Evolutionary conservation across 2,113 vertebrate genomes (phyloP), one percentile per base, ranked within the genome.

Genomic region (Zosterops hypoxanthus): DNA sequence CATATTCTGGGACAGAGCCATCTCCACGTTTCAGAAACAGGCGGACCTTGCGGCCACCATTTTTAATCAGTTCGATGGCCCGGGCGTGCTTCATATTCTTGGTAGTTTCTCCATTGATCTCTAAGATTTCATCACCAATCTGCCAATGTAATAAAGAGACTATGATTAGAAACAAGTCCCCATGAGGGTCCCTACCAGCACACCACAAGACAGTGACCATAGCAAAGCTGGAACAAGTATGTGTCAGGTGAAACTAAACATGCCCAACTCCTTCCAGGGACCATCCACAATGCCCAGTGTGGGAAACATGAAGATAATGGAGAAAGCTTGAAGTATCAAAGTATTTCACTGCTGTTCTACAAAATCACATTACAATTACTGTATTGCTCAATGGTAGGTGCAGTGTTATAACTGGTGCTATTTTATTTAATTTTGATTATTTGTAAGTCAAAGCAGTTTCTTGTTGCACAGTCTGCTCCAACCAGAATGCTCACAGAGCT

Each of bases 1-100:
- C 99, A 99, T 99, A 99, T 99, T 99, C 99, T 66, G 99, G 99
- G 98, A 99, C 99, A 4, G 99, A 99, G 98, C 99, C 99, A 94
- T 99, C 99, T 92, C 99, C 99, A 92, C 99, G 98, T 98, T 99
- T 99, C 97, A 99, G 99, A 98, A 99, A 98, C 94, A 99, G 98
- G 96, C 98, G 99, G 92, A 98, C 99, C 94, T 98, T 99, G 75
- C 99, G 99, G 92, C 99, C 99, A 92, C 99, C 99, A 10, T 98
- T 99, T 98, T 99, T 99, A 98, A 99, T 99, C 97, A 99, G 99
- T 98, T 99, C 99, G 73, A 99, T 99, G 97, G 99, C 99, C 80
- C 99, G 99, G 83, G 99, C 98, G 29, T 99, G 99, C 98, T 99
- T 99, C 99, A 99, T 99, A 97, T 99, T 99, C 98, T 99, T 99